Conservation (phyloP, 2,888 invertebrate species). For the Crematogaster levior region DNA sequence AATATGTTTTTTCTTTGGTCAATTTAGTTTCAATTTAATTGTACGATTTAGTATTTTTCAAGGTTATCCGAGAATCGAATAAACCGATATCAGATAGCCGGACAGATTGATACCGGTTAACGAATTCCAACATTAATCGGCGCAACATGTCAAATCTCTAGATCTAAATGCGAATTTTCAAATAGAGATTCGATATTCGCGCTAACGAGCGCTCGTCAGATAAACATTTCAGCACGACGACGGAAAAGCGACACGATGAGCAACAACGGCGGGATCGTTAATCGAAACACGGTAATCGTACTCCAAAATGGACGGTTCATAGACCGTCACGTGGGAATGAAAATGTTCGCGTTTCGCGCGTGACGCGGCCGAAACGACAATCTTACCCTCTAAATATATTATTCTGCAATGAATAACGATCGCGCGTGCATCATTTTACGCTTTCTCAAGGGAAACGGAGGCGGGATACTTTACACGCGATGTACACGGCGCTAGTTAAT, state of each 20-base stretch:
- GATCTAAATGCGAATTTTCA: conserved; percentile 31
- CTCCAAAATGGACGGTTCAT: conserved; percentile 19
- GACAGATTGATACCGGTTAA: conserved; percentile 30
- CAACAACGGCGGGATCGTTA: conserved; percentile 30
- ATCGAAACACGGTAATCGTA: conserved; percentile 28
- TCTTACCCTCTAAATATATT: conserved; percentile 11
- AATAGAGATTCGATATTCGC: conserved; percentile 45
- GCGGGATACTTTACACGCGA: conserved; percentile 37
- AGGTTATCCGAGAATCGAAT: background rate
- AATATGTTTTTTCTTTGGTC: background rate
- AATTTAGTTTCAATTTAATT: background rate
- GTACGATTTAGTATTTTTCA: background rate
- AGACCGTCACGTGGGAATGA: background rate
- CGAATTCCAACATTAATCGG: conserved; percentile 34
- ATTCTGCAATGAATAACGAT: conserved; percentile 14
- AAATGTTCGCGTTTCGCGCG: background rate
- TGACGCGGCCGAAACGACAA: background rate
- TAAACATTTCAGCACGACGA: conserved; percentile 43
- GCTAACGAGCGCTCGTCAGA: conserved; percentile 49
- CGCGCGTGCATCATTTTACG: conserved; percentile 19
- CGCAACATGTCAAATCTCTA: conserved; percentile 6
- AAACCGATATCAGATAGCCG: conserved; percentile 15
- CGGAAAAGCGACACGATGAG: conserved; percentile 46
- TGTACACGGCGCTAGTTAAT: background rate
- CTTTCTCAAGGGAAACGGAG: background rate